phyloP scores from a whole-genome alignment of 2,113 vertebrate genomes.

The Galemys pyrenaicus region DNA sequence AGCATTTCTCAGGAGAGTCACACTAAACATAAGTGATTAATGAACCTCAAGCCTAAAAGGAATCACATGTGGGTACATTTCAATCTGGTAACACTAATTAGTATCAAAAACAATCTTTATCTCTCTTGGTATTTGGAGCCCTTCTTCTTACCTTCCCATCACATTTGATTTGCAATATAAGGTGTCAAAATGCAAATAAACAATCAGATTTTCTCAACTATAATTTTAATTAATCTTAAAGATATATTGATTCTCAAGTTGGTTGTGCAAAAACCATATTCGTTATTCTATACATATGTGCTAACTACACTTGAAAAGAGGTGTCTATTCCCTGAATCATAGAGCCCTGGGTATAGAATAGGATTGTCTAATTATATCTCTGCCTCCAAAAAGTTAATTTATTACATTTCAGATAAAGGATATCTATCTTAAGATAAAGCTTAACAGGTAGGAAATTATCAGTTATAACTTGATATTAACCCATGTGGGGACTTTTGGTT shows the following conservation, averaged over 20 bases:
- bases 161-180: neutral
- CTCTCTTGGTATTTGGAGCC: slow-evolving; percentile 42
- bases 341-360: neutral
- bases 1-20: slow-evolving; percentile 75
- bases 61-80: slow-evolving; percentile 74
- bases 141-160: neutral
- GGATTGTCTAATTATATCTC: neutral
- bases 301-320: neutral
- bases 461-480: neutral
- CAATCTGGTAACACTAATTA: slow-evolving; percentile 81
- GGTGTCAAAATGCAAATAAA: slow-evolving; percentile 22
- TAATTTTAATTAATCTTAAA: slow-evolving; percentile 26
- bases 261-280: neutral
- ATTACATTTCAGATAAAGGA: slow-evolving; percentile 27
- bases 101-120: slow-evolving; percentile 74
- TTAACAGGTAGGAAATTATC: slow-evolving; percentile 22
- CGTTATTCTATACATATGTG: neutral
- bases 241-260: neutral
- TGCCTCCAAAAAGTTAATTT: neutral
- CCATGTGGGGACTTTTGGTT: neutral
- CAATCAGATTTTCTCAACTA: neutral
- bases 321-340: neutral
- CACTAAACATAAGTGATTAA: slow-evolving; percentile 81
- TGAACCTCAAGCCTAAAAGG: slow-evolving; percentile 78
- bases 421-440: neutral